Base-by-base conservation (phyloP, 2,888 invertebrate genomes). In the Lordiphosa andalusiaca region DNA sequence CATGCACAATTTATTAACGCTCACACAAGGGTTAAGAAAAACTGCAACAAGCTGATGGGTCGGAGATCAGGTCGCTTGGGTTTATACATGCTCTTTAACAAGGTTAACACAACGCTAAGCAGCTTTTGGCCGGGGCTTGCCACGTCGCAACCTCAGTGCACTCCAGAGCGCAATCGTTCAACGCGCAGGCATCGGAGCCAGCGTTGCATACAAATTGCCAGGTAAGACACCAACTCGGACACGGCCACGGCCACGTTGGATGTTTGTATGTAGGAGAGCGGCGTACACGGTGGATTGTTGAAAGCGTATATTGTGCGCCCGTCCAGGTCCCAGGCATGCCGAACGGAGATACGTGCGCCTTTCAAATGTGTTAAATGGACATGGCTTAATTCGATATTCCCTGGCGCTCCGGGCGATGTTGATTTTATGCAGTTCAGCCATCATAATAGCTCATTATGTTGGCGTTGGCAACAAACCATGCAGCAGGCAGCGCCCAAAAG, bases 391-490 rank as follows among this genome's bases (percentile, higher is more conserved):
- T 66, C 72, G 52, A 76, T 69, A 80, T 82, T 72, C 73, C 55
- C 57, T 58, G 53, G 38, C 7, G 9, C 46, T 41, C 46, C 39
- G 39, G 55, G 38, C 53, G 38, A 1, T 16, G 47, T 53, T 46
- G 62, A 72, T 73, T 73, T 75, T 72, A 66, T 83, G 84, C 69
- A 78, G 56, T 72, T 67, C 66, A 59, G 69, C 69, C 82, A 64
- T 80, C 84, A 77, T 82, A 77, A 77, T 77, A 77, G 82, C 78
- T 77, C 72, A 77, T 77, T 84, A 84, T 71, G 77, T 42, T 67
- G 61, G 61, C 30, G 30, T 30, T 7, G 30, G 30, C 30, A 30
- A 30, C 30, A 30, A 30, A 30, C 9, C 30, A 30, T 2, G 25
- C 36, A 39, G 41, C 70, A 9, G 47, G 6, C 12, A 33, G 23